Base-by-base conservation (phyloP, 92 coral and sea anemone genomes). In the Meandrina meandrites region DNA sequence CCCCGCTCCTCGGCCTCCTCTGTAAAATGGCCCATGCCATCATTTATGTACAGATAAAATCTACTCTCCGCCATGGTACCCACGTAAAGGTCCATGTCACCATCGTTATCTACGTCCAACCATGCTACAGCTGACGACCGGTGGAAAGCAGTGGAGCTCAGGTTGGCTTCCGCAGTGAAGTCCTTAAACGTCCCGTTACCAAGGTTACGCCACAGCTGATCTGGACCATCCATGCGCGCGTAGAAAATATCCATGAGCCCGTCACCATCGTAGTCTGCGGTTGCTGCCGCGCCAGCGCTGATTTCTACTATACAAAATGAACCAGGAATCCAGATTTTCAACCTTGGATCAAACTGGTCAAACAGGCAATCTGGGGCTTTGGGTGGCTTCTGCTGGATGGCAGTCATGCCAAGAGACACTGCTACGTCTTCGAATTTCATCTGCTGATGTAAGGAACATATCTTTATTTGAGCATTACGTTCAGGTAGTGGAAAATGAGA, bases 281-380 rank as follows among this genome's bases (percentile, higher is more conserved):
- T 79, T 21, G 98, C 99, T 79, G 93, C 93, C 27, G 98, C 95
- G 10, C 95, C 99, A 45, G 86, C 80, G 73, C 94, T 89, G 54
- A 92, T 85, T 15, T 97, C 99, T 27, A 97, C 96, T 16, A 97
- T 86, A 78, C 99, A 97, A 87, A 97, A 95, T 22, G 99, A 89
- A 17, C 99, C 99, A 42, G 96, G 96, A 92, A 97, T 95, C 99
- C 99, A 97, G 62, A 94, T 84, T 90, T 97, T 95, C 22, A 95
- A 88, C 80, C 73, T 86, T 34, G 99, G 99, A 83, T 97, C 99
- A 90, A 92, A 97, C 60, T 97, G 98, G 78, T 97, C 99, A 90
- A 97, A 97, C 92, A 97, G 87, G 78, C 99, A 97, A 68, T 97
- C 99, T 1, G 99, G 99, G 37, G 98, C 98, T 68, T 94, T 90